Base-by-base conservation (phyloP, 2,888 invertebrate genomes). In the Hirtodrosophila duncani region DNA sequence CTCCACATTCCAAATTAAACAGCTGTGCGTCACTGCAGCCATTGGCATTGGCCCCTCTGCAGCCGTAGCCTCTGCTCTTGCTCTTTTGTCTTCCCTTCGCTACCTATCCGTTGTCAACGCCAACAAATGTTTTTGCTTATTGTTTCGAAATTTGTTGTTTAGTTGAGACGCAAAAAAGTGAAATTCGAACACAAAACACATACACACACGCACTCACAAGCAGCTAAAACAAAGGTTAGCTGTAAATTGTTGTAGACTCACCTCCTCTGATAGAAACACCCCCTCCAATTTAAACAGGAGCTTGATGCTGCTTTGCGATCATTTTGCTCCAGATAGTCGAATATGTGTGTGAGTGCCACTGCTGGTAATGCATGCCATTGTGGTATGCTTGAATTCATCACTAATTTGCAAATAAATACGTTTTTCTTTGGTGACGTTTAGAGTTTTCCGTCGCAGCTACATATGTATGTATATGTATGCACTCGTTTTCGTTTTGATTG, bases 281-380 rank as follows among this genome's bases (percentile, higher is more conserved):
- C 83, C 48, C 90, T 86, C 90, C 90, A 91, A 82, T 88, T 86
- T 82, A 87, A 88, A 78, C 90, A 90, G 24, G 87, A 86, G 55
- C 88, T 87, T 31, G 89, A 88, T 55, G 89, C 89, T 60, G 83
- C 85, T 17, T 89, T 81, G 79, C 88, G 88, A 79, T 90, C 90
- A 56, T 86, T 81, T 46, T 83, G 80, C 49, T 83, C 79, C 48
- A 87, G 75, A 72, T 84, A 79, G 42, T 84, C 82, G 67, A 88
- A 87, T 50, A 90, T 85, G 75, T 88, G 88, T 63, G 88, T 88
- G 77, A 89, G 86, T 64, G 88, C 85, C 68, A 86, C 80, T 56
- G 82, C 74, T 72, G 86, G 86, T 67, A 86, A 49, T 74, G 81
- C 66, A 58, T 80, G 83, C 86, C 86, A 87, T 83, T 77, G 74